Evolutionary conservation across 2,797 vertebrate species (phyloP).

Genomic region (Pseudochaenichthys georgianus): DNA sequence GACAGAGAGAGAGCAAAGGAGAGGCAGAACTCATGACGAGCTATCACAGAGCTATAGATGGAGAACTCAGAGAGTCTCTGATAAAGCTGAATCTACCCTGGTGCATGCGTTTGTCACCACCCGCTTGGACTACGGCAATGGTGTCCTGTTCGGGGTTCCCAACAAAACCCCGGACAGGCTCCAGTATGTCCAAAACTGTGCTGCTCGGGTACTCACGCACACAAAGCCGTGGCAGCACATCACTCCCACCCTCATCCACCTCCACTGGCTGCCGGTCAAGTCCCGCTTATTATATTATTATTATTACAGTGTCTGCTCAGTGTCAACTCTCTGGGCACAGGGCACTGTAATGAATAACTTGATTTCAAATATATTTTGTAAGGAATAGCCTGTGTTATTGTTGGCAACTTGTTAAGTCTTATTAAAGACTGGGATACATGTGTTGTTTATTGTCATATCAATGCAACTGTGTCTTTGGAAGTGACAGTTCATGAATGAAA

Average conservation of each 20-base stretch:
- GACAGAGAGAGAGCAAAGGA: slow-evolving; percentile 13
- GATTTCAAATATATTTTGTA: background rate
- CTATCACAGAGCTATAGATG: slow-evolving; percentile 40
- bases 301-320: slow-evolving; percentile 40
- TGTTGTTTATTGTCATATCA: slow-evolving; percentile 31
- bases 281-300: too few relatives aligned
- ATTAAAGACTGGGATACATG: slow-evolving; percentile 28
- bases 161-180: too few relatives aligned
- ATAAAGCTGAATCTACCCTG: slow-evolving; percentile 46
- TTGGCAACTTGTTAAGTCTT: background rate
- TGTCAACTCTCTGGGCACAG: slow-evolving; percentile 45
- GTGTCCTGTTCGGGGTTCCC: too few relatives aligned
- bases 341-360: background rate
- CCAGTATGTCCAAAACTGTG: too few relatives aligned
- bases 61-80: slow-evolving; percentile 54
- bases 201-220: too few relatives aligned
- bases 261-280: too few relatives aligned
- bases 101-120: too few relatives aligned
- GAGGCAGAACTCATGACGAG: slow-evolving; percentile 27
- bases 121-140: too few relatives aligned
- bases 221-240: too few relatives aligned
- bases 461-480: slow-evolving; percentile 29
- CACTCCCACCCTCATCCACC: too few relatives aligned
- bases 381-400: slow-evolving; percentile 2
- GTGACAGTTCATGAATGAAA: slow-evolving; percentile 23